Evolutionary conservation across 2,888 invertebrate genomes (phyloP).

Genomic region (Temnothorax unifasciatus): DNA sequence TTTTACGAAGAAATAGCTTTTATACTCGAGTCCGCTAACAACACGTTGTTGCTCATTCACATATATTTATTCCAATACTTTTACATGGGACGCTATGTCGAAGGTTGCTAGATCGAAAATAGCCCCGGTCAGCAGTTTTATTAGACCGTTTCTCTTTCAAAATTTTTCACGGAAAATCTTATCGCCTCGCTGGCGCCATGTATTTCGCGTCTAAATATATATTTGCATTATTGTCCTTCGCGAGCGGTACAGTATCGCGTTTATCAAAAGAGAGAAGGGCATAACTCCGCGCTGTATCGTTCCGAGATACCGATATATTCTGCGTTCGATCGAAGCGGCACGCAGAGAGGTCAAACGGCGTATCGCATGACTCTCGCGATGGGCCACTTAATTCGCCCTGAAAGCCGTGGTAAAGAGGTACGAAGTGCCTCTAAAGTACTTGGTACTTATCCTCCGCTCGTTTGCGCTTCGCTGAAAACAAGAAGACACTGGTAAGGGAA

Average conservation of each 20-base stretch:
- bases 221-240: slow-evolving; percentile 39
- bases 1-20: slow-evolving; percentile 38
- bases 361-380: slow-evolving; percentile 70
- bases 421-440: slow-evolving; percentile 68
- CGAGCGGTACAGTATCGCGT: not conserved
- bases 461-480: slow-evolving; percentile 49
- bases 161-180: slow-evolving; percentile 30
- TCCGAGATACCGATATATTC: slow-evolving; percentile 55
- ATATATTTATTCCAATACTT: slow-evolving; percentile 47
- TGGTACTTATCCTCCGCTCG: slow-evolving; percentile 61
- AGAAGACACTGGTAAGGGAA: slow-evolving; percentile 28
- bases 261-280: slow-evolving; percentile 23
- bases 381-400: slow-evolving; percentile 71
- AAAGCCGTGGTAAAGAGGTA: slow-evolving; percentile 71
- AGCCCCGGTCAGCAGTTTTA: slow-evolving; percentile 40
- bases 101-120: slow-evolving; percentile 46
- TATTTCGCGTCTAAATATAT: not conserved
- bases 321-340: slow-evolving; percentile 61
- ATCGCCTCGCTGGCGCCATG: slow-evolving; percentile 23
- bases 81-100: not conserved
- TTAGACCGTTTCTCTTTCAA: slow-evolving; percentile 32
- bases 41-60: slow-evolving; percentile 35
- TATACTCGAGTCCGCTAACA: slow-evolving; percentile 18
- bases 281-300: slow-evolving; percentile 37
- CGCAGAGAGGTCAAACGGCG: slow-evolving; percentile 68